These are phyloP conservation scores for Ciona savignyi DNA, from an alignment of 23 tunicate genomes.

Conservation along the genomic window DNA sequence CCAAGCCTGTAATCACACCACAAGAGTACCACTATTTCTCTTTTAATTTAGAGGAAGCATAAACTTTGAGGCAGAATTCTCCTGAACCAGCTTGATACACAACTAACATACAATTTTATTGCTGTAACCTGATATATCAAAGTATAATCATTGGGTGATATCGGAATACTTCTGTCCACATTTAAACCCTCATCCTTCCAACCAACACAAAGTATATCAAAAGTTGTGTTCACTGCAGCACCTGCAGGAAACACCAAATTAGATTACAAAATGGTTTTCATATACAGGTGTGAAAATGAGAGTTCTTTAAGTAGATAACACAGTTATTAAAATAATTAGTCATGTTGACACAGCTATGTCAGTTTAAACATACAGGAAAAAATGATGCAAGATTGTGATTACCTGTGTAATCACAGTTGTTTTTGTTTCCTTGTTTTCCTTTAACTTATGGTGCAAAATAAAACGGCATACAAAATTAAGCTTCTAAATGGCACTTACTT, in stretches of 20 bases:
- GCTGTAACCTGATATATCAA: slow-evolving; percentile 60
- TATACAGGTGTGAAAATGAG: background rate
- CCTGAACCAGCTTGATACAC: too few species aligned
- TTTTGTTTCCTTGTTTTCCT: too few species aligned
- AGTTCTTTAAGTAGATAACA: background rate
- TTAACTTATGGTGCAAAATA: too few species aligned
- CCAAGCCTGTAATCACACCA: too few species aligned
- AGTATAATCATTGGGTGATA: slow-evolving; percentile 20
- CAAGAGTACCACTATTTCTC: too few species aligned
- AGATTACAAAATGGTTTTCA: background rate
- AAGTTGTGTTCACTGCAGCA: slow-evolving; percentile 36
- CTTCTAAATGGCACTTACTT: background rate
- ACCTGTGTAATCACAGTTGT: too few species aligned
- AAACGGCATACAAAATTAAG: too few species aligned
- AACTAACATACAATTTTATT: too few species aligned
- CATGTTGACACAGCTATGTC: too few species aligned
- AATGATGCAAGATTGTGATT: background rate
- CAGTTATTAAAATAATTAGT: background rate
- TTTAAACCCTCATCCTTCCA: slow-evolving; percentile 90
- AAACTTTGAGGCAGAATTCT: too few species aligned
- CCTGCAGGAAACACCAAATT: slow-evolving; percentile 27
- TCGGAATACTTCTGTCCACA: slow-evolving; percentile 24
- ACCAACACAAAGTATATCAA: slow-evolving; percentile 31
- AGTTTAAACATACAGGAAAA: background rate
- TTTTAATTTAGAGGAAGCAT: too few species aligned